phyloP scores from a whole-genome alignment of 1,140 invertebrate genomes.

The Halictus rubicundus region DNA sequence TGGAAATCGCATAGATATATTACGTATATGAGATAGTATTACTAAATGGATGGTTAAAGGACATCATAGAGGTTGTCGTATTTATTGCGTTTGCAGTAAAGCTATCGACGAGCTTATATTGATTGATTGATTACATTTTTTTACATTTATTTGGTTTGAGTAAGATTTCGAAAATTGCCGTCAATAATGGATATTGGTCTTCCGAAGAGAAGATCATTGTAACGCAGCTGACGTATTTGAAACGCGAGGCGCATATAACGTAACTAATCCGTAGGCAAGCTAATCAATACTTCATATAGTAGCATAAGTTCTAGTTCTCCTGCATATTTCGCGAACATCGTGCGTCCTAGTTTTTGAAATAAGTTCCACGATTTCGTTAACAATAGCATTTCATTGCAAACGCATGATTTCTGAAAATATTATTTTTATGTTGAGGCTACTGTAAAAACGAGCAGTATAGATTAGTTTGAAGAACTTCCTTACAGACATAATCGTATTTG shows the following conservation, averaged over 20 bases:
- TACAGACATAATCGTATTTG: conserved; percentile 1
- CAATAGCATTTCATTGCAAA: not conserved
- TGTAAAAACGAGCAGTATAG: not conserved
- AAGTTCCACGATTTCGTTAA: no score
- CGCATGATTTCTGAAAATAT: no score
- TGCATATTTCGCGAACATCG: not conserved
- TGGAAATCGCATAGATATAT: no score
- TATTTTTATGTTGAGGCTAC: not conserved
- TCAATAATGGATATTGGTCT: not conserved
- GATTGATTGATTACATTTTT: no score
- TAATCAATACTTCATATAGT: conserved; percentile 15
- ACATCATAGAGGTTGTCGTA: no score
- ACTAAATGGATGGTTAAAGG: no score
- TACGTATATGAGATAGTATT: no score
- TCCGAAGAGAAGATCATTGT: not conserved
- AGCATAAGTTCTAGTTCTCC: not conserved
- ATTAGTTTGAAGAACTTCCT: not conserved
- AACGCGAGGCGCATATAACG: not conserved
- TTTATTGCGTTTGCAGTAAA: no score
- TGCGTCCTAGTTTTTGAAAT: not conserved
- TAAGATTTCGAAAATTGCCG: not conserved
- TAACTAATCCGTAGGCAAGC: not conserved
- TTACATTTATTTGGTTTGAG: not conserved
- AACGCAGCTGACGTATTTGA: not conserved
- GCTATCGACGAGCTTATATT: no score